Evolutionary conservation across 2,888 invertebrate genomes (phyloP), one percentile per base, ranked within the genome.

Genomic region (Lasius fuliginosus): DNA sequence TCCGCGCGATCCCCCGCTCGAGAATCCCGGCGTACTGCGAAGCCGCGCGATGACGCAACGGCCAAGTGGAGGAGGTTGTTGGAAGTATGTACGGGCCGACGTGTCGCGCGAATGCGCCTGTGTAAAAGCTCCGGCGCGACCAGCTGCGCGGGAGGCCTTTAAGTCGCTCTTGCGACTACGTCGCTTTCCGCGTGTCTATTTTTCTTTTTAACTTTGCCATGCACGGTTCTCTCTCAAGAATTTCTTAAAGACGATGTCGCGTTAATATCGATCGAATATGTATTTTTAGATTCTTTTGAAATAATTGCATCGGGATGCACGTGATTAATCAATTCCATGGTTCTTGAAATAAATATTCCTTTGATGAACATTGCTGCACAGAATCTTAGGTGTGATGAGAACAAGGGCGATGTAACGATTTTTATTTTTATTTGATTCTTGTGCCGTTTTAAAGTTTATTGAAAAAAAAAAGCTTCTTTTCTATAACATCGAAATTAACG

Each of bases 11-110:
- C 86, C 86, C 60, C 58, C 58, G 40, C 40, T 90, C 87, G 90
- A 91, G 90, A 91, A 92, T 93, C 91, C 89, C 87, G 81, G 84
- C 89, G 86, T 88, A 90, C 89, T 87, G 90, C 90, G 89, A 92
- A 91, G 91, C 89, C 86, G 84, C 86, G 84, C 88, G 92, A 92
- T 93, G 93, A 93, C 90, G 92, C 89, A 93, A 93, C 88, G 87
- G 77, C 86, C n/a, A 88, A 90, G 91, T 88, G 90, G 90, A 86
- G 87, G 89, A 89, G 84, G 88, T 89, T 90, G 86, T 53, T 53
- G 53, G n/a, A 9, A 69, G 79, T 85, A 87, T 86, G 82, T 81
- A 81, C 88, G 88, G 84, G 84, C 88, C 88, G 87, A 91, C 87
- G 87, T 88, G 88, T 90, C 91, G 89, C 90, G 90, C 88, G 87